Evolutionary conservation across 2,113 vertebrate genomes (phyloP).

Genomic region (Tragelaphus buxtoni): DNA sequence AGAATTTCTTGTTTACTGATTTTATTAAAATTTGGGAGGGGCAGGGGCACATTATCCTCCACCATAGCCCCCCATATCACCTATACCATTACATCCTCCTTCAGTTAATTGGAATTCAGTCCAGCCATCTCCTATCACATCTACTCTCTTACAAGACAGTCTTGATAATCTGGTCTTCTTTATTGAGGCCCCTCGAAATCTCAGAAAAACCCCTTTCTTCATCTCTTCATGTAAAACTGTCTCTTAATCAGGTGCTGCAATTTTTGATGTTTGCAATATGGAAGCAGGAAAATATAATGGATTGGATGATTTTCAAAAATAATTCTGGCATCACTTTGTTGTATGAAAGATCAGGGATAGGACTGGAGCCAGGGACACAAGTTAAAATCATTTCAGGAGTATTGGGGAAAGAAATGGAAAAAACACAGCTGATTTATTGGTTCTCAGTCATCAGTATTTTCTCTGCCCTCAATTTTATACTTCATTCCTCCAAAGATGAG

Average conservation of each 20-base stretch:
- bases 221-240: neutral
- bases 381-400: neutral
- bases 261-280: neutral
- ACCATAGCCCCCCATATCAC: accelerated
- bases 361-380: neutral
- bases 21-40: neutral
- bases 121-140: accelerated
- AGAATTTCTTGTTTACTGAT: neutral
- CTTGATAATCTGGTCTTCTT: neutral
- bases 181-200: neutral
- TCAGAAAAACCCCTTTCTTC: neutral
- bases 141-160: neutral
- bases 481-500: neutral
- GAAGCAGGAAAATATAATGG: neutral
- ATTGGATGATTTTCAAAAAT: neutral
- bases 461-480: neutral
- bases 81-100: neutral
- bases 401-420: neutral
- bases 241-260: neutral
- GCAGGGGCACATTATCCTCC: accelerated
- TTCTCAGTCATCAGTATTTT: neutral
- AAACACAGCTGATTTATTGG: neutral
- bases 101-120: neutral
- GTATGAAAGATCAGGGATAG: neutral
- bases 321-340: neutral